phyloP scores from a whole-genome alignment of 2,797 vertebrate species.

The Aulostomus chinensis region DNA sequence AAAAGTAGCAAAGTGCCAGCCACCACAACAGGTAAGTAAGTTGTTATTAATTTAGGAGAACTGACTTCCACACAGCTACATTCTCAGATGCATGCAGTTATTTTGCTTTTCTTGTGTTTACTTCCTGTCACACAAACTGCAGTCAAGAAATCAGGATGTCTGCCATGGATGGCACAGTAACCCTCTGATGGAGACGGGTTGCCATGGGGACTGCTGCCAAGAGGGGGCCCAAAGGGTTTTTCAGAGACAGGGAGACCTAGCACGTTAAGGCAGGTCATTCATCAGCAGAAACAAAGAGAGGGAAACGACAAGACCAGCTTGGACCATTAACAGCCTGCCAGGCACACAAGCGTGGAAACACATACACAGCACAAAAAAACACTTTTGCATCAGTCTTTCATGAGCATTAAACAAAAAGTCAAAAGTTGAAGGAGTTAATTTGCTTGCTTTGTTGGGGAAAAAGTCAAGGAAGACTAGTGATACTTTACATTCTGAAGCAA shows the following conservation, averaged over 20 bases:
- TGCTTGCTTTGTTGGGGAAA: conserved; percentile 34
- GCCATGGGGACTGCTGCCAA: conserved; percentile 71
- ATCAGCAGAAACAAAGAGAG: conserved; percentile 74
- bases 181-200: conserved; percentile 64
- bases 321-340: conserved; percentile 69
- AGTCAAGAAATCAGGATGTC: conserved; percentile 69
- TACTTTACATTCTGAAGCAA: conserved; percentile 33
- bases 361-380: conserved; percentile 26
- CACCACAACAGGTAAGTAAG: not conserved
- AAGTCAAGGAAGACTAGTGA: conserved; percentile 23
- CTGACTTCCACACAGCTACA: too few species aligned
- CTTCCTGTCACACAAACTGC: conserved; percentile 50
- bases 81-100: too few species aligned
- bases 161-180: conserved; percentile 61
- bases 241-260: conserved; percentile 48
- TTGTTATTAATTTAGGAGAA: not conserved
- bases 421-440: conserved; percentile 54
- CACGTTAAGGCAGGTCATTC: conserved; percentile 73
- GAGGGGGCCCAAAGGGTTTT: conserved; percentile 54
- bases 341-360: conserved; percentile 40
- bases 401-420: conserved; percentile 46
- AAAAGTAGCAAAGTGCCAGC: too few species aligned
- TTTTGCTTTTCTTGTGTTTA: too few species aligned
- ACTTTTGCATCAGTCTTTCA: conserved; percentile 40
- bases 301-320: conserved; percentile 74